Evolutionary conservation across 1,140 invertebrate species (phyloP), one percentile per base, ranked within the genome.

Genomic region (Tetramorium alpestre): DNA sequence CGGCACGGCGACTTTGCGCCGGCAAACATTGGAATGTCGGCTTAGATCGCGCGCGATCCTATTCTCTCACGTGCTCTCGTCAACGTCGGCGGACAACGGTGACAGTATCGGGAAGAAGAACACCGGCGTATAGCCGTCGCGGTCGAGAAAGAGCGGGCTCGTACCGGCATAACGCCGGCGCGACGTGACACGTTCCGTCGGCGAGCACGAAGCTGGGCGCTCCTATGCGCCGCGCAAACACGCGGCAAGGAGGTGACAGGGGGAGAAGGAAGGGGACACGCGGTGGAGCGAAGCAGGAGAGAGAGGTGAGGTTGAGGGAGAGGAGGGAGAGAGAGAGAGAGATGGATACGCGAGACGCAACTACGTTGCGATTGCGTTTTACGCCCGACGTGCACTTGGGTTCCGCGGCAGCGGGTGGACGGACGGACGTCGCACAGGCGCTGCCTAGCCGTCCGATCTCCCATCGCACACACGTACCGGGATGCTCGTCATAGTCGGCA

Each of bases 401-500:
- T 76, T 10, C 6, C 10, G 56, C 70, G 25, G 18, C 69, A 75
- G n/a, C 33, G 33, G 13, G 51, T 16, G 16, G 25, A 38, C n/a
- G 54, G 65, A 13, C 25, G 44, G 44, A 47, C 33, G 33, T 33
- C 11, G 44, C 8, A 47, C 44, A 10, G 44, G 44, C 33, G 33
- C 33, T 33, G 11, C 44, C 44, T 8, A 10, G 44, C 47, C 49
- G 49, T 49, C 13, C 49, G 11, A 1, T 13, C 49, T 0, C 49
- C 11, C 11, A 3, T 11, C 49, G 16, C 18, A 33, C 8, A n/a
- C 49, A 64, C 89, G 5, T 67, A 92, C 92, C 94, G 67, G 94
- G 93, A 90, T 94, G 93, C 81, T 93, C 92, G 56, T 94, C 91
- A 89, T 95, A 94, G 49, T 94, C 88, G 16, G 78, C 56, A 67